Evolutionary conservation across 1,140 invertebrate genomes (phyloP).

Genomic region (Papilio xuthus): DNA sequence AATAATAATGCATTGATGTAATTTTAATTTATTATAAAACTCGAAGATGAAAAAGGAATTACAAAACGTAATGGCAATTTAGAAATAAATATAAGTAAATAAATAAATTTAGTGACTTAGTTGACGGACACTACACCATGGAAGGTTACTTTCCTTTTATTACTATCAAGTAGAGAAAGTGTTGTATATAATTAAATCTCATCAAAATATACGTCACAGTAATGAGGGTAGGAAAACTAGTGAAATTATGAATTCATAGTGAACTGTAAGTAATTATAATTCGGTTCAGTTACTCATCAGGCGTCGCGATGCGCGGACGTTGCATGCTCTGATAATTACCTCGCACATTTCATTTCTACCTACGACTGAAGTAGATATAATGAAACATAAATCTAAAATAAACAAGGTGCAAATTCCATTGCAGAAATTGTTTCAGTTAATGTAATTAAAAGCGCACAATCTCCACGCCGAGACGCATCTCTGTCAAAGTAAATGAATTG

Average conservation of each 20-base stretch:
- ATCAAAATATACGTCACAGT: slow-evolving; percentile 19
- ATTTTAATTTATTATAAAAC: neutral
- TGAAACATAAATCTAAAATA: slow-evolving; percentile 62
- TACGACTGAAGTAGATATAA: slow-evolving; percentile 51
- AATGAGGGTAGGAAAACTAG: slow-evolving; percentile 36
- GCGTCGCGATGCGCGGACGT: slow-evolving; percentile 59
- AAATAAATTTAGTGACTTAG: too few species aligned
- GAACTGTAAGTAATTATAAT: slow-evolving; percentile 70
- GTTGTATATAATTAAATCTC: slow-evolving; percentile 27
- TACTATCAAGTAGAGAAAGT: slow-evolving; percentile 17
- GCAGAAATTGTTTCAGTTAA: slow-evolving; percentile 49
- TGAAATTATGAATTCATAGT: slow-evolving; percentile 60
- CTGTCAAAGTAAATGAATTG: slow-evolving; percentile 67
- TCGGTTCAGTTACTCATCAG: slow-evolving; percentile 69
- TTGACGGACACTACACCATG: neutral
- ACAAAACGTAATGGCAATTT: too few species aligned
- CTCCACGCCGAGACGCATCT: slow-evolving; percentile 56
- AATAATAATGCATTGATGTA: neutral
- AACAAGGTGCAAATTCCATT: slow-evolving; percentile 63
- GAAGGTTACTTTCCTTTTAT: neutral
- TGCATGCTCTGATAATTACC: slow-evolving; percentile 70
- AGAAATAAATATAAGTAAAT: too few species aligned
- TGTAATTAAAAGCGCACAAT: slow-evolving; percentile 68
- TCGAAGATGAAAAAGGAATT: neutral
- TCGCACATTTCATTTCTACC: slow-evolving; percentile 74